Evolutionary conservation across 2,113 vertebrate species (phyloP).

Genomic region (Melierax canorus): DNA sequence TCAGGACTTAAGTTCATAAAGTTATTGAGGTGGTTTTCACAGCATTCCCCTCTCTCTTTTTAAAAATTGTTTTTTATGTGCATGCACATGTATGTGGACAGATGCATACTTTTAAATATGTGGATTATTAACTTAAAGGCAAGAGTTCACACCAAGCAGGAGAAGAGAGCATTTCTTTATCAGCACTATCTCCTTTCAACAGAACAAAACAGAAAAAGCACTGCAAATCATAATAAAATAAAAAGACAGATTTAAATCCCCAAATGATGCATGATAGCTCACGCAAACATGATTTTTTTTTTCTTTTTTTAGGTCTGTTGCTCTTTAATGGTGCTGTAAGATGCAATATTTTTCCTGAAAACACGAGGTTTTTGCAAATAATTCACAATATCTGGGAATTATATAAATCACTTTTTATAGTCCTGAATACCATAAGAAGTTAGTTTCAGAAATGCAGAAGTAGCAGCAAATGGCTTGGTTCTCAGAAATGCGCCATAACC

Average conservation of each 20-base stretch:
- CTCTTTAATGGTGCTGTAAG: not conserved
- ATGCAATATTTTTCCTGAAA: not conserved
- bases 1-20: slow-evolving; percentile 26
- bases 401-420: not conserved
- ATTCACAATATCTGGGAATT: not conserved
- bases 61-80: not conserved
- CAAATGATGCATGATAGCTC: not conserved
- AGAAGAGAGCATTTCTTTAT: not conserved
- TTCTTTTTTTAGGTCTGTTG: not conserved
- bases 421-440: not conserved
- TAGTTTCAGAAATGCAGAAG: not conserved
- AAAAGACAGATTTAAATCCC: not conserved
- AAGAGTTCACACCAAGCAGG: not conserved
- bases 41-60: not conserved
- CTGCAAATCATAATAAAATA: not conserved
- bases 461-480: not conserved
- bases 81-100: not conserved
- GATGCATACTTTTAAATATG: not conserved
- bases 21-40: not conserved
- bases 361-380: not conserved
- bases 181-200: not conserved
- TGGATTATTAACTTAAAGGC: not conserved
- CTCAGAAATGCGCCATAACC: not conserved
- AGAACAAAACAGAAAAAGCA: not conserved
- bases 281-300: not conserved